Conservation (phyloP, 2,888 invertebrate species). For the Caenorhabditis becei region DNA sequence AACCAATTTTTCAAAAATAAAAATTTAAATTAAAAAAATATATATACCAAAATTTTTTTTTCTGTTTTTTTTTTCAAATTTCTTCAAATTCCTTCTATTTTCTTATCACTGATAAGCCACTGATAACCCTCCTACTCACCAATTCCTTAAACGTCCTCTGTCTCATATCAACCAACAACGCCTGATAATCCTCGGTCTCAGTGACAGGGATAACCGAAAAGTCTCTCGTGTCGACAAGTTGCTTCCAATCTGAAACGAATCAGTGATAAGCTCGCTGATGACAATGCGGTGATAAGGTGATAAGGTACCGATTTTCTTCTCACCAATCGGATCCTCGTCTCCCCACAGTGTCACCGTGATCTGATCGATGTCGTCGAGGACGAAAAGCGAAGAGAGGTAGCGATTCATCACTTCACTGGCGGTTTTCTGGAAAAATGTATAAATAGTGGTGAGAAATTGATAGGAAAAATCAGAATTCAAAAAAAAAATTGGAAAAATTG, state of each 20-base stretch:
- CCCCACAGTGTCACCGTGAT: constrained; percentile 68
- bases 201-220: constrained; percentile 57
- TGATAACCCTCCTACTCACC: constrained; percentile 4
- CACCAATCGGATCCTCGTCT: constrained; percentile 69
- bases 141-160: constrained; percentile 61
- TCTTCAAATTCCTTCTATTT: no score
- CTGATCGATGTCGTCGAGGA: constrained; percentile 67
- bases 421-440: constrained; percentile 45
- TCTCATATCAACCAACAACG: constrained; percentile 59
- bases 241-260: constrained; percentile 66
- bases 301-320: constrained; percentile 51
- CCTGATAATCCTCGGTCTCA: constrained; percentile 44
- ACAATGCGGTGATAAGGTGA: no score
- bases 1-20: no score
- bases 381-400: constrained; percentile 68
- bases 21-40: no score
- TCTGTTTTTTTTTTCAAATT: no score
- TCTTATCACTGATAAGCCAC: no score
- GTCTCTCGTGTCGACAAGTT: constrained; percentile 68
- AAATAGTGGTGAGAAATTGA: no score
- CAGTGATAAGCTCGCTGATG: no score
- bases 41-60: no score
- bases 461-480: no score
- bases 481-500: no score
- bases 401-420: constrained; percentile 70